phyloP scores from a whole-genome alignment of 2,113 vertebrate species.

The Phylloscopus trochiloides region DNA sequence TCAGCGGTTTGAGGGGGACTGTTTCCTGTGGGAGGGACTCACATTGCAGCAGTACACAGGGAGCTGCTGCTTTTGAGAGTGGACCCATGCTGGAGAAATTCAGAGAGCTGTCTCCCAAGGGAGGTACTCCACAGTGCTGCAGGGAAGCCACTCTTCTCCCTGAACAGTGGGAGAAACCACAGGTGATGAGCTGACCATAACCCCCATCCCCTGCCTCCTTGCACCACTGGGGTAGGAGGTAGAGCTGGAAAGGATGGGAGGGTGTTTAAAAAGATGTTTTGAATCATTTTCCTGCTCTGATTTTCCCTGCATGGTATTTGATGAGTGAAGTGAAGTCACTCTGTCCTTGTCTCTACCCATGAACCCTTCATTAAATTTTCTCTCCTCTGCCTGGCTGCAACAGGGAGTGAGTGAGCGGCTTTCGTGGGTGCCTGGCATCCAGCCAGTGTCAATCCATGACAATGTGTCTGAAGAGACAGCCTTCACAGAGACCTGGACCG shows the following conservation, averaged over 20 bases:
- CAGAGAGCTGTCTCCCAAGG: background rate
- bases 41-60: background rate
- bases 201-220: background rate
- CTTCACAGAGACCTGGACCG: background rate
- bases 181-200: background rate
- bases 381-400: background rate
- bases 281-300: background rate
- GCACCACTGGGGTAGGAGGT: background rate
- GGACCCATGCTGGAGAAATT: background rate
- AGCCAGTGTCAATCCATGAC: background rate
- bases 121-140: background rate
- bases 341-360: background rate
- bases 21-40: background rate
- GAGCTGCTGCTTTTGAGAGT: fast-evolving
- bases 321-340: background rate
- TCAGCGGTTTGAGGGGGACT: background rate
- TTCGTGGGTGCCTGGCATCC: background rate
- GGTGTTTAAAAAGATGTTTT: background rate
- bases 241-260: background rate
- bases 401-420: background rate
- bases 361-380: background rate
- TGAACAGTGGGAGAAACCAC: background rate
- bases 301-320: background rate
- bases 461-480: background rate
- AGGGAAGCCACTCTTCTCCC: background rate